Base-by-base conservation (phyloP, 2,113 vertebrate species). In the Sapajus apella region DNA sequence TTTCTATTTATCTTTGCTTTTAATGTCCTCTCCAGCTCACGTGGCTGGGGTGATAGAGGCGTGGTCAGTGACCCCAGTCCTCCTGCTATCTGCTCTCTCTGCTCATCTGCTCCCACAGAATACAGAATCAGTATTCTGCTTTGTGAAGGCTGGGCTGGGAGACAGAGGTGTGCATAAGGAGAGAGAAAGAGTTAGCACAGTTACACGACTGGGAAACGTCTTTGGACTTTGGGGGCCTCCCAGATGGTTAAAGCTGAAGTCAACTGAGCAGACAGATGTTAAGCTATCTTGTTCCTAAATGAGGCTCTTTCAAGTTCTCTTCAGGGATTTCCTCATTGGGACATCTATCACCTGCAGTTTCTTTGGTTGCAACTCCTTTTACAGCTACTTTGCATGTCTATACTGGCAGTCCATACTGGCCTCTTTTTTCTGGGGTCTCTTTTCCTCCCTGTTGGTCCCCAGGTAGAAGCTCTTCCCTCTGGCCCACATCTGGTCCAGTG, bases 11-110 rank as follows among this genome's bases (percentile, higher is more conserved):
- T 23, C 35, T 37, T 8, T 79, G 64, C 18, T 21, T 47, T 47
- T 47, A 72, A 32, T 50, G 32, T 47, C 52, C n/a, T 43, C 9
- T 10, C 18, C 32, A 64, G 21, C n/a, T 64, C 86, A 35, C 1
- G 0, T 10, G 43, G 11, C 18, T 11, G 4, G 4, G 11, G 6
- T 2, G 8, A 10, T 13, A 17, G 35, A 5, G 8, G 6, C 0
- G 3, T 8, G 5, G 13, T 6, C 9, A 0, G 13, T 32, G 56
- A 32, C 17, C 52, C 11, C 32, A 5, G 18, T 27, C 79, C 21
- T 37, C 32, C 40, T 45, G 27, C 27, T 52, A 32, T 32, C 30
- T 50, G 2, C 35, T 58, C 9, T 16, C 3, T 12, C 37, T 80
- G 30, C 21, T 52, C 50, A 30, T 40, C 37, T 52, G 18, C 5